Evolutionary conservation across 2,888 invertebrate genomes (phyloP).

Genomic region (Gastrophysa polygoni): DNA sequence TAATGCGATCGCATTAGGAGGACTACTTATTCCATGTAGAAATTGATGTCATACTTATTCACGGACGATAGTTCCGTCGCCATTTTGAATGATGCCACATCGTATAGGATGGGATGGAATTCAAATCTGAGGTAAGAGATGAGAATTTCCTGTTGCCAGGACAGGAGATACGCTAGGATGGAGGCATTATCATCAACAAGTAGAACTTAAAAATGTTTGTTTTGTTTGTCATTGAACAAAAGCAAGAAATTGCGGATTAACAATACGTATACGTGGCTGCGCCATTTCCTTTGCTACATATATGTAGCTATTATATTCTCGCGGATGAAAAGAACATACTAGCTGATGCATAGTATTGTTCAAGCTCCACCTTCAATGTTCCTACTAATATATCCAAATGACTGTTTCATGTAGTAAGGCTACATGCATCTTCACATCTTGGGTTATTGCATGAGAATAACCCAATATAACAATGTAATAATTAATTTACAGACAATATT

Average conservation of each 20-base stretch:
- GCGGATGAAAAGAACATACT: conserved; percentile 1
- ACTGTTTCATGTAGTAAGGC: neutral
- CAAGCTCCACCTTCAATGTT: neutral
- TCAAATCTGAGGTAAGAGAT: conserved; percentile 52
- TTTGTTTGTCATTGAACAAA: conserved; percentile 37
- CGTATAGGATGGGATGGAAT: conserved; percentile 29
- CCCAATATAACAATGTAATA: too few species aligned
- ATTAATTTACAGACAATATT: too few species aligned
- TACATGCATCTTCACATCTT: too few species aligned
- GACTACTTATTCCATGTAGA: conserved; percentile 27
- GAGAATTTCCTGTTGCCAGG: conserved; percentile 52
- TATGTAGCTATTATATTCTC: neutral
- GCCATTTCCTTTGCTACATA: conserved; percentile 25
- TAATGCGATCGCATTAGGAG: conserved; percentile 19
- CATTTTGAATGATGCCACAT: conserved; percentile 27
- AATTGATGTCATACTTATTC: conserved; percentile 27
- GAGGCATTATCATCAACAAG: conserved; percentile 53
- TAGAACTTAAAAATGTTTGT: conserved; percentile 45
- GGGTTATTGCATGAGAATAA: too few species aligned
- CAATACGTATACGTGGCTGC: conserved; percentile 32
- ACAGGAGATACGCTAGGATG: conserved; percentile 56
- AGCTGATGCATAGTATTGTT: neutral
- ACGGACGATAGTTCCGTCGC: conserved; percentile 23
- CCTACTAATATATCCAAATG: neutral
- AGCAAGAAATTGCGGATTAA: conserved; percentile 46